Percentiles rank a stretch among this genome's conserved stretches.
phyloP scores from a whole-genome alignment of 2,797 vertebrate genomes.

The Limosa lapponica region DNA sequence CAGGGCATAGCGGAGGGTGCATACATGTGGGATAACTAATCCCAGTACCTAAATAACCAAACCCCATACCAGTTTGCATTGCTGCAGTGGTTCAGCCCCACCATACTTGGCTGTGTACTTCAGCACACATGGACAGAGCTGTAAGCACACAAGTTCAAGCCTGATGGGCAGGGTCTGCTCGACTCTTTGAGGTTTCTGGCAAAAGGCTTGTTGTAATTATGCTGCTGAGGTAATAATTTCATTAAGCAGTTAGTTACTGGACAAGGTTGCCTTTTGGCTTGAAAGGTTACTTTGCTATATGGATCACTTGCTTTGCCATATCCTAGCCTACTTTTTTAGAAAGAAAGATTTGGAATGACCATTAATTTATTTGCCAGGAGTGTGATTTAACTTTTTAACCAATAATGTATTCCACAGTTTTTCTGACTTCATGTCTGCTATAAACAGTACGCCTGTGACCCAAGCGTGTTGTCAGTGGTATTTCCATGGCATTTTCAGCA shows the following conservation, averaged over 20 bases:
- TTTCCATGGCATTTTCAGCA: neutral
- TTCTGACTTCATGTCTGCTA: neutral
- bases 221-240: neutral
- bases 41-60: neutral
- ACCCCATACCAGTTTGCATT: neutral
- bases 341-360: neutral
- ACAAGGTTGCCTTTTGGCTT: neutral
- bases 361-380: neutral
- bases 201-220: neutral
- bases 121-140: neutral
- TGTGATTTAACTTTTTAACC: neutral
- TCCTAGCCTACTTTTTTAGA: neutral
- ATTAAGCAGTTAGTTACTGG: neutral
- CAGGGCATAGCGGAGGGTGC: neutral
- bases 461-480: neutral
- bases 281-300: neutral
- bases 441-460: neutral
- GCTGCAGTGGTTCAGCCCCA: neutral
- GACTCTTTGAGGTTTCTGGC: neutral
- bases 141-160: neutral
- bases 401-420: conserved; percentile 22
- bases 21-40: neutral
- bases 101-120: accelerated
- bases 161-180: neutral
- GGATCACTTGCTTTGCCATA: neutral